These are phyloP conservation scores for Zoanthus gigantus DNA, from an alignment of 92 coral and sea anemone genomes.

Conservation along the genomic window DNA sequence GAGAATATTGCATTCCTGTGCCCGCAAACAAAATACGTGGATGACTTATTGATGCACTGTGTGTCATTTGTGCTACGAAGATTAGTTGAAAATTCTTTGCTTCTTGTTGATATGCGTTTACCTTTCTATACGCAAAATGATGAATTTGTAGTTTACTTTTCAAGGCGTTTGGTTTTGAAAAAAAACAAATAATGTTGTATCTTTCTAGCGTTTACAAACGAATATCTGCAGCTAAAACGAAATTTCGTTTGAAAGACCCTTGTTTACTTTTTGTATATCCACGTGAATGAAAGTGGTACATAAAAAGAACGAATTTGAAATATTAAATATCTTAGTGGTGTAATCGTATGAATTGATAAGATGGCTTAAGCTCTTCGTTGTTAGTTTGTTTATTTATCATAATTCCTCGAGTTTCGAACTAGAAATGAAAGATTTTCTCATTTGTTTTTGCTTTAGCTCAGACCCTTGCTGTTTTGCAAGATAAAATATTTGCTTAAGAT, in stretches of 20 bases:
- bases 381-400: not conserved
- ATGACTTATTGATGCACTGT: slow-evolving; percentile 45
- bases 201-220: slow-evolving; percentile 18
- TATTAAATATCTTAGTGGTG: slow-evolving; percentile 9
- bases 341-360: slow-evolving; percentile 18
- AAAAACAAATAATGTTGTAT: slow-evolving; percentile 17
- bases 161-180: not conserved
- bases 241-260: slow-evolving; percentile 38
- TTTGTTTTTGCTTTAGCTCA: not conserved
- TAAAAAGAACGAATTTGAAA: slow-evolving; percentile 28
- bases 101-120: slow-evolving; percentile 17
- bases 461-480: not conserved
- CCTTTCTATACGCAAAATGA: slow-evolving; percentile 6
- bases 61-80: slow-evolving; percentile 13
- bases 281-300: slow-evolving; percentile 36
- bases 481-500: not conserved
- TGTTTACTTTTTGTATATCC: slow-evolving; percentile 42
- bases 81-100: slow-evolving; percentile 17
- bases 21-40: slow-evolving; percentile 31
- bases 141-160: not conserved
- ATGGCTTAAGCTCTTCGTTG: not conserved
- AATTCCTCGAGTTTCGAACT: not conserved
- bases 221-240: slow-evolving; percentile 38
- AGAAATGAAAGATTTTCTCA: not conserved
- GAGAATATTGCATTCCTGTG: slow-evolving; percentile 38